These are phyloP conservation scores for Anthophora plumipes DNA, from an alignment of 2,888 invertebrate species.

Conservation along the genomic window DNA sequence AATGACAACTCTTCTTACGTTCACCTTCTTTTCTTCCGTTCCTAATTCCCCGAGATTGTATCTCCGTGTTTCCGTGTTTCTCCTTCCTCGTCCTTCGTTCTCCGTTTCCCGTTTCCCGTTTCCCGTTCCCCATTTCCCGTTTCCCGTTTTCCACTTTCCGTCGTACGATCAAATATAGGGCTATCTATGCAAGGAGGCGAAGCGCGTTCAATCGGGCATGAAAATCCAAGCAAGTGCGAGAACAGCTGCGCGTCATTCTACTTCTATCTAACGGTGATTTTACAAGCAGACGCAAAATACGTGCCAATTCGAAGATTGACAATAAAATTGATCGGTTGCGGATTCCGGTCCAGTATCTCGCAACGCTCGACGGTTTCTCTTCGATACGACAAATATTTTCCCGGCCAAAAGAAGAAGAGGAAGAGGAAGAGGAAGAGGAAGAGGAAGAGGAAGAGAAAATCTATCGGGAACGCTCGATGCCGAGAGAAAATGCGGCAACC, in stretches of 20 bases:
- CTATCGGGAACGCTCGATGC: not conserved
- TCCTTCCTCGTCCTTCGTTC: not conserved
- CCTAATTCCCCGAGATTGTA: not conserved
- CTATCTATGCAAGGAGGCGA: not conserved
- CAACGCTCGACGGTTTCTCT: too few species aligned
- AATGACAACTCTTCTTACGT: slow-evolving; percentile 12
- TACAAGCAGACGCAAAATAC: not conserved
- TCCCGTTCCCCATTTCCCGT: not conserved
- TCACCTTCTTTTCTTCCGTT: not conserved
- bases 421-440: too few species aligned
- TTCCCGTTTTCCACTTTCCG: not conserved
- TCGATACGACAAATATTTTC: too few species aligned
- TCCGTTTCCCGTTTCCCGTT: not conserved
- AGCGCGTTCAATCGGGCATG: not conserved
- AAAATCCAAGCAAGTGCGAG: not conserved
- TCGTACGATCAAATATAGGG: not conserved
- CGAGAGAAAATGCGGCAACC: not conserved
- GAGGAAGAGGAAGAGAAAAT: too few species aligned
- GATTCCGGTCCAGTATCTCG: too few species aligned
- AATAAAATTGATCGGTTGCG: not conserved
- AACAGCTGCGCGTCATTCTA: not conserved
- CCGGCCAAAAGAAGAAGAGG: too few species aligned
- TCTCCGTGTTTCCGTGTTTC: not conserved
- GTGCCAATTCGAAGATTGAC: not conserved
- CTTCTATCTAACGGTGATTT: not conserved